These are phyloP conservation scores for Tetraodon nigroviridis DNA, from an alignment of 2,113 vertebrate genomes.

Conservation along the genomic window DNA sequence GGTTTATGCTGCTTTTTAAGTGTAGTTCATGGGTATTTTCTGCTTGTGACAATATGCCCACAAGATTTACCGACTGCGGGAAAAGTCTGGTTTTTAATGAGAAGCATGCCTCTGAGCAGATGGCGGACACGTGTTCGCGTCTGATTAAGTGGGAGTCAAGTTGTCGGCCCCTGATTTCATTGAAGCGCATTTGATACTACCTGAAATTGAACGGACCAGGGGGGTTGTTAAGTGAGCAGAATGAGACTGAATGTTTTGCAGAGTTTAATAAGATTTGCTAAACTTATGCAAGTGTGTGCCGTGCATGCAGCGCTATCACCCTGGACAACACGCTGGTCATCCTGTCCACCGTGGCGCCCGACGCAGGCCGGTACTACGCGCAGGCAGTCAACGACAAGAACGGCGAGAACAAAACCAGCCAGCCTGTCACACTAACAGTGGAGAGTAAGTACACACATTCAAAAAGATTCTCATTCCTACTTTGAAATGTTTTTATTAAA, in stretches of 20 bases:
- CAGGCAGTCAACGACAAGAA: constrained; percentile 98
- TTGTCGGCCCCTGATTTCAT: constrained; percentile 11
- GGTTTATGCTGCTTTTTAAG: constrained; percentile 21
- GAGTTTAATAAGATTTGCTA: background rate
- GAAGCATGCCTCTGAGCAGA: constrained; percentile 5
- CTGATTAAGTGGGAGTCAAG: constrained; percentile 36
- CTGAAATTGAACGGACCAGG: background rate
- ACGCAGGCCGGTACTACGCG: constrained; percentile 91
- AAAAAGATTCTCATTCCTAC: background rate
- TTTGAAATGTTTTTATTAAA: too few relatives aligned
- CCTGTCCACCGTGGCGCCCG: constrained; percentile 91
- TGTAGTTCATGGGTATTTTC: constrained; percentile 29
- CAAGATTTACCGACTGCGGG: constrained; percentile 45
- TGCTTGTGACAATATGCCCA: constrained; percentile 33
- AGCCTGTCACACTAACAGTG: constrained; percentile 86
- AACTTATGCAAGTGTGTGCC: background rate
- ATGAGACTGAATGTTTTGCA: background rate
- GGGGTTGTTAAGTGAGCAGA: background rate
- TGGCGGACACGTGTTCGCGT: constrained; percentile 14
- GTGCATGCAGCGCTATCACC: constrained; percentile 84
- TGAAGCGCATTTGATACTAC: constrained; percentile 8
- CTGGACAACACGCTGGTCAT: constrained; percentile 96
- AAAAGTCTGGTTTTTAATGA: constrained; percentile 44
- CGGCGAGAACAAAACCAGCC: constrained; percentile 97
- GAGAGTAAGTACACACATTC: constrained; percentile 80